Evolutionary conservation across 1,140 invertebrate species (phyloP).

Genomic region (Prorops nasuta): DNA sequence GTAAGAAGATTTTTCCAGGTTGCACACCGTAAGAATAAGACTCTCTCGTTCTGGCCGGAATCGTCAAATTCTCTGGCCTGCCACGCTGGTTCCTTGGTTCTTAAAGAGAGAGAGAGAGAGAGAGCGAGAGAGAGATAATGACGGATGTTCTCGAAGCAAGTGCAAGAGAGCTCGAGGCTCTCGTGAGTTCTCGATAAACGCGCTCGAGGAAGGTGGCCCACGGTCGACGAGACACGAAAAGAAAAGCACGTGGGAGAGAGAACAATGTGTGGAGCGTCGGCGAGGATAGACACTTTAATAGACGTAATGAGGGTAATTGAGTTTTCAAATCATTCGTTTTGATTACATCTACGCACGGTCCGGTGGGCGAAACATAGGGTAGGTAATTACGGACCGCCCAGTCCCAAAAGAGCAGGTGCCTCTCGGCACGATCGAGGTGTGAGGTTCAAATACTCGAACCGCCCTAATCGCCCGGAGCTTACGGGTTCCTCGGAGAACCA

Average conservation of each 20-base stretch:
- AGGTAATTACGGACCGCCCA: slow-evolving; percentile 53
- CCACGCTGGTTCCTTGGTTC: no score
- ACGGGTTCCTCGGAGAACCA: slow-evolving; percentile 43
- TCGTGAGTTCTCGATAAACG: no score
- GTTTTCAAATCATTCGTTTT: slow-evolving; percentile 56
- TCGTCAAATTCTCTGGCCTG: no score
- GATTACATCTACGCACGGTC: slow-evolving; percentile 49
- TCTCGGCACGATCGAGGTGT: slow-evolving; percentile 51
- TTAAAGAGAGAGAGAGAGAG: no score
- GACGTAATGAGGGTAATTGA: slow-evolving; percentile 53
- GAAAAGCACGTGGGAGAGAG: not conserved
- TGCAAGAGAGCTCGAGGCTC: no score
- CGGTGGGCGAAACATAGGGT: slow-evolving; percentile 43
- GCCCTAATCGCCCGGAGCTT: slow-evolving; percentile 53
- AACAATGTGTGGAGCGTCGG: not conserved
- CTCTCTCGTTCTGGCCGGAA: no score
- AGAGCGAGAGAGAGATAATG: no score
- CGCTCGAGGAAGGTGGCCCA: no score
- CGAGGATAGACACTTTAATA: slow-evolving; percentile 41
- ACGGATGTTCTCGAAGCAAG: no score
- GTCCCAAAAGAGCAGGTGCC: slow-evolving; percentile 54
- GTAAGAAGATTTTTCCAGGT: no score
- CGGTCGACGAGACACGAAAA: no score
- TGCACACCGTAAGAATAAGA: no score
- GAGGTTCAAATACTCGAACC: slow-evolving; percentile 54